Evolutionary conservation across 2,888 invertebrate species (phyloP).

Genomic region (Mellilla xanthometata): DNA sequence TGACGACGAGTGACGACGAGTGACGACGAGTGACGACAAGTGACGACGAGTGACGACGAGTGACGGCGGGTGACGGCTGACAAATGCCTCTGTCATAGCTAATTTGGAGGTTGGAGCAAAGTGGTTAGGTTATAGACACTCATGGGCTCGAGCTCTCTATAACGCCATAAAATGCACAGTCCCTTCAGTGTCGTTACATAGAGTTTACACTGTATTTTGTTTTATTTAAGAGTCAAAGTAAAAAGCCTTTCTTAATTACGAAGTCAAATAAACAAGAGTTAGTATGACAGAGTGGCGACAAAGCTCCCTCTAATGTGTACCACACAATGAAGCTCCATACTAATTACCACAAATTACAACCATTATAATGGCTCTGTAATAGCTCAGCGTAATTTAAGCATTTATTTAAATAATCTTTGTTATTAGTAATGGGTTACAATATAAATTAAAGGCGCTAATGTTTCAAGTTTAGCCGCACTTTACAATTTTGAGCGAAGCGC

Average conservation of each 20-base stretch:
- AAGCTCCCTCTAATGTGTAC: constrained; percentile 26
- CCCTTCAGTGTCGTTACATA: too few relatives aligned
- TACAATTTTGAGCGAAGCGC: too few relatives aligned
- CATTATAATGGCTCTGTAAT: constrained; percentile 4
- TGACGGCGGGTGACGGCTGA: constrained; percentile 37
- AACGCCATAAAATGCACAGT: too few relatives aligned
- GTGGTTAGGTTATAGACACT: background rate
- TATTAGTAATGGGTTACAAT: too few relatives aligned
- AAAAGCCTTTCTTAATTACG: too few relatives aligned
- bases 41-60: background rate
- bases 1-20: background rate
- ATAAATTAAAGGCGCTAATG: too few relatives aligned
- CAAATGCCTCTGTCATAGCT: constrained; percentile 45
- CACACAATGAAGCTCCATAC: constrained; percentile 8
- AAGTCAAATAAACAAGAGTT: constrained; percentile 12
- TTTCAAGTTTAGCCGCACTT: too few relatives aligned
- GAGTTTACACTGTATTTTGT: too few relatives aligned
- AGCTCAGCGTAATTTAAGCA: constrained; percentile 3
- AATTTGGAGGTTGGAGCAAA: constrained; percentile 22
- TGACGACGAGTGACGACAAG: background rate
- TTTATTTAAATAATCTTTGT: background rate
- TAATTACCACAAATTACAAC: constrained; percentile 11
- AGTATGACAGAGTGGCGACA: constrained; percentile 32
- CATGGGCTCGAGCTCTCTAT: too few relatives aligned
- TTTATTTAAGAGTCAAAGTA: too few relatives aligned